Conservation (phyloP, 2,797 vertebrate species). For the Atherinosoma microstoma region DNA sequence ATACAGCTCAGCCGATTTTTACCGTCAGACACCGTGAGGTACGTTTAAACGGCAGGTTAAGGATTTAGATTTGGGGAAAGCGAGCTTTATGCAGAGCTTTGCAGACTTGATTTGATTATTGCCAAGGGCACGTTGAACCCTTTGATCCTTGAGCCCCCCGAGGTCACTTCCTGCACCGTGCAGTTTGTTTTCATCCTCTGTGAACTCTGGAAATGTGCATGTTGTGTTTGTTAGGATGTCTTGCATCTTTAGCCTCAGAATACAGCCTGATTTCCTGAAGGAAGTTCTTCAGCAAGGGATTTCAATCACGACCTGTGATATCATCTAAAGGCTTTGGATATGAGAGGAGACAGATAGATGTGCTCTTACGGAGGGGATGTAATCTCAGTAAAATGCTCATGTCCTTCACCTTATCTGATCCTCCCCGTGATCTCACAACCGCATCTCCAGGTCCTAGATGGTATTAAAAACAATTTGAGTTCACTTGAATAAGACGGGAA, state of each 20-base stretch:
- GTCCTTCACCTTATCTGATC: slow-evolving; percentile 74
- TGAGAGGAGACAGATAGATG: slow-evolving; percentile 43
- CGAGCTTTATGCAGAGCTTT: slow-evolving; percentile 45
- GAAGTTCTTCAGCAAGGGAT: slow-evolving; percentile 27
- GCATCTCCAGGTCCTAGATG: slow-evolving; percentile 78
- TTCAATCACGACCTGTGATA: slow-evolving; percentile 60
- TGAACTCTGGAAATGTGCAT: slow-evolving; percentile 2
- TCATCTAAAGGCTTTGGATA: slow-evolving; percentile 46
- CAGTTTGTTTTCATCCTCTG: slow-evolving; percentile 24
- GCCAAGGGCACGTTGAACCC: slow-evolving; percentile 34
- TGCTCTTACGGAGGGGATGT: slow-evolving; percentile 42
- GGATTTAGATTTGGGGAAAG: slow-evolving; percentile 50
- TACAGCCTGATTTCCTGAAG: slow-evolving; percentile 2
- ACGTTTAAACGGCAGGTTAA: slow-evolving; percentile 43
- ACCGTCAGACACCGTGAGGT: slow-evolving; percentile 40
- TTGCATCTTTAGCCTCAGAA: slow-evolving; percentile 31
- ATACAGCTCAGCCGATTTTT: slow-evolving; percentile 44
- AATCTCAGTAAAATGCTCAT: slow-evolving; percentile 59
- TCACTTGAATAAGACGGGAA: slow-evolving; percentile 80
- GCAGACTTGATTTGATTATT: slow-evolving; percentile 63
- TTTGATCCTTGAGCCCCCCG: slow-evolving; percentile 58
- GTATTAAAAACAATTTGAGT: slow-evolving; percentile 74
- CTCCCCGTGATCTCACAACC: slow-evolving; percentile 70
- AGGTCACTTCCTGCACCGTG: slow-evolving; percentile 45
- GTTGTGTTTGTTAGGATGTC: slow-evolving; percentile 21